These are phyloP conservation scores for Tragulus kanchil DNA, from an alignment of 2,113 vertebrate species.

Conservation along the genomic window DNA sequence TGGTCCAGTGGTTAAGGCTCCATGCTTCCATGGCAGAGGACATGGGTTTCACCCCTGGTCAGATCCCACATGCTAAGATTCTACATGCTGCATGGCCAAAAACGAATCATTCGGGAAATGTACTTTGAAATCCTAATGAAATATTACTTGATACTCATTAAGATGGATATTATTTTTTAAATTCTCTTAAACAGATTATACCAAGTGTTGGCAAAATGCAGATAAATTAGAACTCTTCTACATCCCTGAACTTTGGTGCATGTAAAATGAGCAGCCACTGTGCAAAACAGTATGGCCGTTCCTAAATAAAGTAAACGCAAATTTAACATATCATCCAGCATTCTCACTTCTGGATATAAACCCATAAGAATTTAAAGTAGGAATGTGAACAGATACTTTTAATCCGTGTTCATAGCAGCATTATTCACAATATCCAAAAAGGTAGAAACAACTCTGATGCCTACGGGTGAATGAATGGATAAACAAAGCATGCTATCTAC, in stretches of 20 bases:
- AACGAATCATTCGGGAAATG: no score
- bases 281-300: not conserved
- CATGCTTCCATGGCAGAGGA: no score
- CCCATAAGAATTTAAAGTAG: not conserved
- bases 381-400: not conserved
- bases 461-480: not conserved
- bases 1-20: no score
- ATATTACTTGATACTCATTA: not conserved
- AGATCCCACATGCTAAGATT: no score
- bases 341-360: not conserved
- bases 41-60: no score
- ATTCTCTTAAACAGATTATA: not conserved
- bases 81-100: no score
- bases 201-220: not conserved
- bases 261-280: not conserved
- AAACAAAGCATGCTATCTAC: not conserved
- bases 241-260: not conserved
- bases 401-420: not conserved
- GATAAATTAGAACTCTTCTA: not conserved
- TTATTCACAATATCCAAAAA: not conserved
- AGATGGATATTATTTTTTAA: not conserved
- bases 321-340: not conserved
- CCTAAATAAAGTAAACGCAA: not conserved
- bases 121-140: not conserved
- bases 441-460: not conserved